phyloP scores from a whole-genome alignment of 1,140 invertebrate genomes.

The Zaprionus vittiger region DNA sequence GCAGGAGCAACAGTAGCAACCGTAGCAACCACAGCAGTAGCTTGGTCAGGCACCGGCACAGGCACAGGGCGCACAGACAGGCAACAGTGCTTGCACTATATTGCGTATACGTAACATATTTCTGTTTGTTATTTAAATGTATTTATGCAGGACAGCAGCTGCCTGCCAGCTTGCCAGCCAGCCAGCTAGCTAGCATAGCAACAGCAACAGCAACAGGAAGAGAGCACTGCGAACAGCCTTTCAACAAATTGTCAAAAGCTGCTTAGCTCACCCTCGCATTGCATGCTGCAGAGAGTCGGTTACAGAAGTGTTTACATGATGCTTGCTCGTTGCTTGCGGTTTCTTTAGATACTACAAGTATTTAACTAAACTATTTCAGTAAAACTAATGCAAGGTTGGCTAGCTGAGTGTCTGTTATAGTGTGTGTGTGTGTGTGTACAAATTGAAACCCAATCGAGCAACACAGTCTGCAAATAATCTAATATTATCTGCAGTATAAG shows the following conservation, averaged over 20 bases:
- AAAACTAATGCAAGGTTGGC: constrained; percentile 8
- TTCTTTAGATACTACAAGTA: constrained; percentile 22
- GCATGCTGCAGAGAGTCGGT: constrained; percentile 32
- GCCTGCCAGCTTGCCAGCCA: constrained; percentile 31
- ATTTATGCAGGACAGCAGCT: constrained; percentile 74
- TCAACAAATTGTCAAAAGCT: constrained; percentile 81
- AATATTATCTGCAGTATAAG: background rate
- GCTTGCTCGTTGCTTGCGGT: constrained; percentile 14
- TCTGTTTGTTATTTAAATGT: constrained; percentile 75
- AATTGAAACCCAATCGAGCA: constrained; percentile 38
- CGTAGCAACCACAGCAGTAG: background rate
- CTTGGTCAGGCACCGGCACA: constrained; percentile 6
- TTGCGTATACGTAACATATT: constrained; percentile 81
- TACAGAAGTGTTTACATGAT: constrained; percentile 41
- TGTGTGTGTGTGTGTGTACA: background rate
- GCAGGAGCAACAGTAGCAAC: background rate
- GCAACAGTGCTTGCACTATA: constrained; percentile 39
- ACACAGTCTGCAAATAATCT: constrained; percentile 1
- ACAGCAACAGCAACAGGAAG: constrained; percentile 21
- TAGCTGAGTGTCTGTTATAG: background rate
- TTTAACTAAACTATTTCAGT: constrained; percentile 46
- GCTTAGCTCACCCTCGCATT: constrained; percentile 48
- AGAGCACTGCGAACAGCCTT: constrained; percentile 13
- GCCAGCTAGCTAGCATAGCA: constrained; percentile 32
- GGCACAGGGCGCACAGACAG: background rate